A percentile compares a stretch with the other conserved stretches of the same genome.
Conservation (phyloP, 2,797 vertebrate species). For the Myotis planiceps region DNA sequence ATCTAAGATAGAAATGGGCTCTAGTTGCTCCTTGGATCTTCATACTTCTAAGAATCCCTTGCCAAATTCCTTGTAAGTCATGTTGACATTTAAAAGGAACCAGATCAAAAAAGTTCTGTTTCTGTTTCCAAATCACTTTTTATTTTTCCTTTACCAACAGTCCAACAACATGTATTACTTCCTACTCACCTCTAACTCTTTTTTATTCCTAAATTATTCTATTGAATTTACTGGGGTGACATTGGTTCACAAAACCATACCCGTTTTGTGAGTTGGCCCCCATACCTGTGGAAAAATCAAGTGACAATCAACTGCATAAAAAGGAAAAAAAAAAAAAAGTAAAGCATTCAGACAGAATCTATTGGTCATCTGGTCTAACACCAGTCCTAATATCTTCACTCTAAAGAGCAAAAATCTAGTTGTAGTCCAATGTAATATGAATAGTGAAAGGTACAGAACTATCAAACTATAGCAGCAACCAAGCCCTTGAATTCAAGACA, state of each 20-base stretch:
- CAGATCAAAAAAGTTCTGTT: slow-evolving; percentile 59
- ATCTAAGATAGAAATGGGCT: not conserved
- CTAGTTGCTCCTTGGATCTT: slow-evolving; percentile 61
- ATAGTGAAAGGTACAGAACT: not conserved
- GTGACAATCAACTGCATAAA: not conserved
- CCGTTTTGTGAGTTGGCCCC: not conserved
- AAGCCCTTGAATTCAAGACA: not conserved
- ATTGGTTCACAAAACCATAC: not conserved
- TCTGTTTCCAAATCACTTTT: slow-evolving; percentile 47
- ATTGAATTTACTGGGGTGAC: not conserved
- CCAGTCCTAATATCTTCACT: not conserved
- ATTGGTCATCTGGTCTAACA: not conserved
- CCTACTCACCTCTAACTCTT: not conserved
- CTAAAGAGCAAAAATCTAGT: not conserved
- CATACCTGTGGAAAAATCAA: slow-evolving; percentile 35
- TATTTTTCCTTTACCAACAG: slow-evolving; percentile 46
- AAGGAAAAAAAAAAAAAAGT: not conserved
- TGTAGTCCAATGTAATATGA: not conserved
- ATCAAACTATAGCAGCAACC: not conserved
- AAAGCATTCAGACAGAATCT: not conserved
- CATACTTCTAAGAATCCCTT: slow-evolving; percentile 48
- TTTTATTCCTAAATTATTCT: not conserved
- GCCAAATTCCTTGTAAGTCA: slow-evolving; percentile 52
- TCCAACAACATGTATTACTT: slow-evolving; percentile 38
- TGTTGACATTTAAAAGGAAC: slow-evolving; percentile 68